Evolutionary conservation across 2,888 invertebrate genomes (phyloP).

Genomic region (Nasonovia ribisnigri): DNA sequence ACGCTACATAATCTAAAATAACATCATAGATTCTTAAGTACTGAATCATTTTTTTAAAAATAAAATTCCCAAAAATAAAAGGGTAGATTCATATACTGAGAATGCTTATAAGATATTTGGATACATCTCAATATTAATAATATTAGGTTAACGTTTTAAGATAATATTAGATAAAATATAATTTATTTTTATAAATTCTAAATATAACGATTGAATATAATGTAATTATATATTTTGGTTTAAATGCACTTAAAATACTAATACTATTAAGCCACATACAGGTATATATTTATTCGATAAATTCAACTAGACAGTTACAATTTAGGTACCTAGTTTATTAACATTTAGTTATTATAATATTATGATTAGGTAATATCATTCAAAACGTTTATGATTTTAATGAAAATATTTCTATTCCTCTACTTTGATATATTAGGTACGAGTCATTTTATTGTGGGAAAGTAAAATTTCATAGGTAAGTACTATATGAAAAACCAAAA

Average conservation of each 20-base stretch:
- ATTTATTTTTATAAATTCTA: slow-evolving; percentile 6
- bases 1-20: slow-evolving; percentile 31
- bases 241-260: background rate
- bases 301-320: background rate
- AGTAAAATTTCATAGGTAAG: background rate
- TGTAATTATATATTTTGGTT: background rate
- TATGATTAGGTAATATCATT: background rate
- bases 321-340: background rate
- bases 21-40: slow-evolving; percentile 21
- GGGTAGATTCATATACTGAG: background rate
- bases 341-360: background rate
- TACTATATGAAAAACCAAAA: no score
- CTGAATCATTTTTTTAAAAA: slow-evolving; percentile 59
- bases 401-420: background rate
- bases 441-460: background rate
- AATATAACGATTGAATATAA: background rate
- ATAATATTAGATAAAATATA: background rate
- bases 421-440: background rate
- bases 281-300: background rate
- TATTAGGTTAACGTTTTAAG: background rate
- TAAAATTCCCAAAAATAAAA: slow-evolving; percentile 44
- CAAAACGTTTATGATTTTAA: background rate
- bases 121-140: background rate
- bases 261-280: background rate
- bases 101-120: background rate